These are phyloP conservation scores for Seira sanloemensis DNA, from an alignment of 2,888 invertebrate species.

Conservation along the genomic window DNA sequence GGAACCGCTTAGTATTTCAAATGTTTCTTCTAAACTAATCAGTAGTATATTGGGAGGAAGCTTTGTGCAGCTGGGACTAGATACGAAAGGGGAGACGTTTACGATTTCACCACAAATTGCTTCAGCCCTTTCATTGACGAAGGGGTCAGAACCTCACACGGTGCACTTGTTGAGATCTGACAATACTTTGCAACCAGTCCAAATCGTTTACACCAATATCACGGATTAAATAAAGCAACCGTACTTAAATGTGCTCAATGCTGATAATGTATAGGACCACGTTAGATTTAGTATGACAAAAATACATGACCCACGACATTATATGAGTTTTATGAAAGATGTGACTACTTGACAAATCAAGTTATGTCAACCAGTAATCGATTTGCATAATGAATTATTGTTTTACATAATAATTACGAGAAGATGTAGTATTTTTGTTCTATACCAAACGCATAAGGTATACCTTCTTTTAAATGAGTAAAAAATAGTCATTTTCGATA, in stretches of 20 bases:
- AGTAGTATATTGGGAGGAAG: slow-evolving; percentile 27
- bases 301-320: neutral
- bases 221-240: neutral
- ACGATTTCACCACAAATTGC: slow-evolving; percentile 46
- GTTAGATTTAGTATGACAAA: too few relatives aligned
- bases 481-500: too few relatives aligned
- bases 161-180: slow-evolving; percentile 60
- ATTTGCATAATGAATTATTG: neutral
- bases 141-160: slow-evolving; percentile 48
- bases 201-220: slow-evolving; percentile 61
- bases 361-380: neutral
- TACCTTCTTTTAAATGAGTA: too few relatives aligned
- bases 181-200: slow-evolving; percentile 65
- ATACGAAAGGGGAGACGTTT: slow-evolving; percentile 40
- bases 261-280: too few relatives aligned
- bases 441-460: too few relatives aligned
- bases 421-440: too few relatives aligned
- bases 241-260: neutral
- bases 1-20: neutral
- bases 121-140: slow-evolving; percentile 32
- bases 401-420: neutral
- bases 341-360: neutral
- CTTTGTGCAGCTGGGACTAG: slow-evolving; percentile 25
- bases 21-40: slow-evolving; percentile 9
- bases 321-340: neutral